Base-by-base conservation (phyloP, 2,113 vertebrate species). In the Oreochromis aureus region DNA sequence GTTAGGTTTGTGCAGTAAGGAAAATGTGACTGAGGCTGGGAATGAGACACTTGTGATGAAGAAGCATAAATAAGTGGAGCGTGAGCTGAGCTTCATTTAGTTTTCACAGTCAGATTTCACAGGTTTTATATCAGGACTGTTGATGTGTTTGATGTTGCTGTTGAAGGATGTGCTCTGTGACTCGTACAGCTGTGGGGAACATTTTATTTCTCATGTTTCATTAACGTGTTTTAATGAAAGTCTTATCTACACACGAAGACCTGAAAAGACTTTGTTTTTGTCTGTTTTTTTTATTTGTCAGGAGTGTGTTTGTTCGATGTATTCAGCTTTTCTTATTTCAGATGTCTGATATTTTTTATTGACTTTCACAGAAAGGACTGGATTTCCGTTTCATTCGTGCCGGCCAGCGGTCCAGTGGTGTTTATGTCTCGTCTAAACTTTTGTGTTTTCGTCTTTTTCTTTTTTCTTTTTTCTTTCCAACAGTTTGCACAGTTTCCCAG, bases 331-430 rank as follows among this genome's bases (percentile, higher is more conserved):
- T 86, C 53, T 63, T 78, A 78, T 53, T 88, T 53, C 44, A 24
- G 27, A 71, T 88, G 66, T 87, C 63, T 61, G 44, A 73, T 63
- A 6, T 83, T 90, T 90, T 90, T 73, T 88, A 84, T 79, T n/a
- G 12, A 44, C 18, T 78, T 53, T n/a, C 16, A 78, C 6, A 78
- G 4, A 78, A 22, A 61, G 3, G 55, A 82, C 8, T 11, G 10
- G 15, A 51, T 82, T 24, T 80, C 9, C 6, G 10, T 86, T 32
- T 13, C 3, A 41, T 44, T 82, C 34, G 10, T 41, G 24, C 16
- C 24, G 1, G 9, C 46, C 71, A 32, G 44, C 10, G 3, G 16
- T 51, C 71, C 24, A 78, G 44, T 78, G 46, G 19, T 87, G 83
- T 82, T 54, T 15, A 63, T 36, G 27, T 59, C 41, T 34, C 19